These are phyloP conservation scores for Gila orcuttii DNA, from an alignment of 2,113 vertebrate genomes.

Conservation along the genomic window DNA sequence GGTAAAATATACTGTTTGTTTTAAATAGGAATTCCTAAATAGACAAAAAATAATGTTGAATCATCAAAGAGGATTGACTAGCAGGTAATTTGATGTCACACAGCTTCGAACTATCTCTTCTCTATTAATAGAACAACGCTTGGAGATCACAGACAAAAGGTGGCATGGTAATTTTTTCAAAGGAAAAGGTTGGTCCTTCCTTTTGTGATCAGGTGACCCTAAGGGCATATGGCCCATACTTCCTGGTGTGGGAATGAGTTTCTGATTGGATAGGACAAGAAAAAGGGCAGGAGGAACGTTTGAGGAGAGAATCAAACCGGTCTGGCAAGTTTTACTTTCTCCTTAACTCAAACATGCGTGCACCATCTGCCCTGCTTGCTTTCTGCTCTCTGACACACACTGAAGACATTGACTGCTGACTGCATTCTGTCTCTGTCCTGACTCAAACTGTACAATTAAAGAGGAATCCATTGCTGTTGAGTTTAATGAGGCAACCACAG, in stretches of 20 bases:
- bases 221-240: neutral
- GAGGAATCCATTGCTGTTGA: neutral
- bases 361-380: neutral
- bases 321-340: conserved; percentile 60
- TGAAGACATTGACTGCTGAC: neutral
- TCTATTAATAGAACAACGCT: neutral
- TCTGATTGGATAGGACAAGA: conserved; percentile 54
- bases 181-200: neutral
- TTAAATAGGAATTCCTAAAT: neutral
- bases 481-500: conserved; percentile 28
- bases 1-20: no score
- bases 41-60: neutral
- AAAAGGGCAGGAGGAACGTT: conserved; percentile 55
- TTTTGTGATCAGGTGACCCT: conserved; percentile 20
- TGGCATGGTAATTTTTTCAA: neutral
- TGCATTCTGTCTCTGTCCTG: neutral
- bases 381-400: neutral
- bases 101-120: neutral
- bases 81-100: neutral
- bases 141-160: neutral
- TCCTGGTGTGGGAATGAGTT: conserved; percentile 47
- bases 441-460: neutral
- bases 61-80: neutral
- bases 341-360: neutral
- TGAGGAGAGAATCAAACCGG: conserved; percentile 70